Evolutionary conservation across 2,888 invertebrate species (phyloP), one percentile per base, ranked within the genome.

Genomic region (Sepioteuthis lessoniana): DNA sequence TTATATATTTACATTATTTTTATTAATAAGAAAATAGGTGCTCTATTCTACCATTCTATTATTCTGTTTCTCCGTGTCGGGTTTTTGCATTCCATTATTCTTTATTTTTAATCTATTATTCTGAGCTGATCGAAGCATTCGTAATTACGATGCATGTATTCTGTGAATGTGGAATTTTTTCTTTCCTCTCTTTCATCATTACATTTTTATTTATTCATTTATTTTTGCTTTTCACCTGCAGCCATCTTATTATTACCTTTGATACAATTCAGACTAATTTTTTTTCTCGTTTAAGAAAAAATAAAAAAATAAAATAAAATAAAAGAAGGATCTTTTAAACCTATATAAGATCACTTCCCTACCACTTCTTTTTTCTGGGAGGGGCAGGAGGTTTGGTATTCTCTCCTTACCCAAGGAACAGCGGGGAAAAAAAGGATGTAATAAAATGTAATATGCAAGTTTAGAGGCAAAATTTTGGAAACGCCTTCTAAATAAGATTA

Each of bases 401-500:
- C 10, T 4, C 35, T n/a, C 25, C 35, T 0, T n/a, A n/a, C 35
- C 76, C n/a, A 10, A 13, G n/a, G 76, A 76, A 21, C 28, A 76
- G n/a, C 76, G 25, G 76, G 3, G 13, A 76, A 76, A 55, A 35
- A 76, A 76, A n/a, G 76, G n/a, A 76, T n/a, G 76, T 76, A 76
- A 76, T 76, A n/a, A 76, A 76, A 76, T 76, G 76, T 76, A 76
- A 76, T 76, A 76, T 76, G 13, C 35, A 76, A 10, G 76, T 13
- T 76, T 35, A n/a, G 76, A 76, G 76, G 76, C 76, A 35, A 76
- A 76, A 16, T 16, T 76, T 76, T n/a, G n/a, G 76, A 76, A 76
- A 76, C 76, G 76, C 76, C 76, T 76, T 35, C 76, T 76, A 76
- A 76, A 76, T 76, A 76, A 76, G 76, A 76, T 76, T 76, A 76